Conservation (phyloP, 2,797 vertebrate genomes). For the Oryzias sinensis region DNA sequence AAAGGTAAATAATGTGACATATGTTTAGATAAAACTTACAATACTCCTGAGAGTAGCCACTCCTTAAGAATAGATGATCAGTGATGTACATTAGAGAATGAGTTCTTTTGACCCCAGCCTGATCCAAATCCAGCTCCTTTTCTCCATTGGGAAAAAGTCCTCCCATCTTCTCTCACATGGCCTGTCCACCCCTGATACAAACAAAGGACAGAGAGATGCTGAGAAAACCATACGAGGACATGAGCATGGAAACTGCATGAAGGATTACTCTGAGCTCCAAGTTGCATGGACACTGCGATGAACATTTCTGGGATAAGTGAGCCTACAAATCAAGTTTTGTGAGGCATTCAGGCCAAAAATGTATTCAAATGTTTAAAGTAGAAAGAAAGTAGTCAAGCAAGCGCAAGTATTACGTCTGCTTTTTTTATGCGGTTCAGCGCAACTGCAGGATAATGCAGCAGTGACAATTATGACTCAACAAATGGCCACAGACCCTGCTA, state of each 20-base stretch:
- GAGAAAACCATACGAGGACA: conserved; percentile 59
- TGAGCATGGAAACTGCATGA: conserved; percentile 43
- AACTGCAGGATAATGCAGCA: conserved; percentile 24
- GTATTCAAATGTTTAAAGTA: not conserved
- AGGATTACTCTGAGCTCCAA: conserved; percentile 20
- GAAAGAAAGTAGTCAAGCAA: conserved; percentile 2
- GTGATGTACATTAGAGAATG: conserved; percentile 54
- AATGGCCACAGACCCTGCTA: conserved; percentile 39
- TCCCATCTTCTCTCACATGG: conserved; percentile 72
- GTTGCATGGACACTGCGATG: conserved; percentile 15
- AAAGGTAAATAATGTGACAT: conserved; percentile 1
- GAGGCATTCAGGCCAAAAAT: not conserved
- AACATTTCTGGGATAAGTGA: not conserved
- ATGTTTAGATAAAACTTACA: too few relatives aligned
- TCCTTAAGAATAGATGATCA: conserved; percentile 64
- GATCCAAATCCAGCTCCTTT: conserved; percentile 59
- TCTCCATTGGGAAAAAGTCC: conserved; percentile 67
- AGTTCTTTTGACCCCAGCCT: conserved; percentile 56
- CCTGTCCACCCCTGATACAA: conserved; percentile 61
- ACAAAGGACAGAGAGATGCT: conserved; percentile 57
- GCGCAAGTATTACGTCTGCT: conserved; percentile 10
- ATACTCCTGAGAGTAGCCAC: too few relatives aligned
- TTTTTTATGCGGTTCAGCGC: conserved; percentile 45
- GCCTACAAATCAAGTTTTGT: not conserved
- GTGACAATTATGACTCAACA: conserved; percentile 42